Percentiles rank a stretch among this genome's conserved stretches.
Conservation (phyloP, 2,797 vertebrate genomes). For the Sebastes minor region DNA sequence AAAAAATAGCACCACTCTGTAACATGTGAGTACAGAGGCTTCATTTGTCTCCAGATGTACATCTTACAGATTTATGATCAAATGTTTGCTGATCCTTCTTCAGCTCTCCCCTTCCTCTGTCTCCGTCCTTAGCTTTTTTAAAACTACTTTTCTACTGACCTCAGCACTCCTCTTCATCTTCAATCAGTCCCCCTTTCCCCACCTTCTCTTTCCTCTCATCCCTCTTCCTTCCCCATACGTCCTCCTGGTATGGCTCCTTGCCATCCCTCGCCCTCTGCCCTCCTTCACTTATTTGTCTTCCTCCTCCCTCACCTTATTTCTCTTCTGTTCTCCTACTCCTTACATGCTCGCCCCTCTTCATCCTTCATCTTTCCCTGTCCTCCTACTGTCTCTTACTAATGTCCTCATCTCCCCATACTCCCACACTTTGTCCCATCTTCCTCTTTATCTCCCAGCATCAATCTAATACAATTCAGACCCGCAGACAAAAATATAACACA, state of each 20-base stretch:
- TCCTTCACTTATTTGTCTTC: constrained; percentile 4
- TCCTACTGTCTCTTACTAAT: not conserved
- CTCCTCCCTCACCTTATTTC: not conserved
- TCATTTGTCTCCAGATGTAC: not conserved
- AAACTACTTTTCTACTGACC: constrained; percentile 29
- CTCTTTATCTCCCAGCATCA: not conserved
- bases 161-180: constrained; percentile 34
- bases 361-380: not conserved
- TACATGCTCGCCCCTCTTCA: not conserved
- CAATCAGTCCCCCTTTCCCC: not conserved
- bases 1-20: not conserved
- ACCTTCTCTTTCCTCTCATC: constrained; percentile 1
- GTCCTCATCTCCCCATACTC: not conserved
- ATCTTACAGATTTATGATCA: not conserved
- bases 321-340: not conserved
- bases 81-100: constrained; percentile 15
- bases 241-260: constrained; percentile 7
- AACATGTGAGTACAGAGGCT: not conserved
- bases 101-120: not conserved
- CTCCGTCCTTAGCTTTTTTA: not conserved
- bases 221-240: not conserved
- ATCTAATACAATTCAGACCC: not conserved
- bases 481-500: rapidly evolving
- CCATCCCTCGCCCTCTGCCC: not conserved
- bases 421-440: not conserved